Percentiles rank a stretch among this genome's conserved stretches.
Evolutionary conservation across 2,888 invertebrate genomes (phyloP).

Genomic region (Mylabris sibirica): DNA sequence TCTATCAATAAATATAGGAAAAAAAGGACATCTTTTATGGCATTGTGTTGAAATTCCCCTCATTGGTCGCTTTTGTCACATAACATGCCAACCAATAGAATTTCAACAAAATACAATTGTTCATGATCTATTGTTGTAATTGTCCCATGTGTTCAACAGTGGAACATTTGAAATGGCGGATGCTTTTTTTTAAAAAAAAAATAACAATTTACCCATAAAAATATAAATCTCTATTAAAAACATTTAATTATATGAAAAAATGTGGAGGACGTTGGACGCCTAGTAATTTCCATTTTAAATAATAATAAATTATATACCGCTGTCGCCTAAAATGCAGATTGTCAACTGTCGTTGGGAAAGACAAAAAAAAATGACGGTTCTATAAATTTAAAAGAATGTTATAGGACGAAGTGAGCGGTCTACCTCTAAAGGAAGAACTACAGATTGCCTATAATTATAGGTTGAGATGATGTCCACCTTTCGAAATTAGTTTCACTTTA

Average conservation of each 20-base stretch:
- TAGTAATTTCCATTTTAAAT: slow-evolving; percentile 37
- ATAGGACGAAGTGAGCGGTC: slow-evolving; percentile 47
- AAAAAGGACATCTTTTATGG: slow-evolving; percentile 33
- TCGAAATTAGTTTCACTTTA: slow-evolving; percentile 58
- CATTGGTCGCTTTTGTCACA: slow-evolving; percentile 58
- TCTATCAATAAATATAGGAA: not conserved
- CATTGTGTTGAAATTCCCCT: slow-evolving; percentile 38
- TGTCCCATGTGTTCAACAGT: slow-evolving; percentile 48
- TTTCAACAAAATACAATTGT: slow-evolving; percentile 47
- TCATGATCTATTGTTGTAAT: slow-evolving; percentile 55
- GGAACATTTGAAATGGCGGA: slow-evolving; percentile 20
- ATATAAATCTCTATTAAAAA: slow-evolving; percentile 33
- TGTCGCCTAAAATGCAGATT: slow-evolving; percentile 41
- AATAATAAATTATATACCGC: slow-evolving; percentile 37
- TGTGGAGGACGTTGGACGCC: slow-evolving; percentile 33
- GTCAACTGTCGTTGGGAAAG: slow-evolving; percentile 48
- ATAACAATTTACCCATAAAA: slow-evolving; percentile 25
- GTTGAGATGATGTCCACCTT: slow-evolving; percentile 56
- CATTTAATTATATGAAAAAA: slow-evolving; percentile 36
- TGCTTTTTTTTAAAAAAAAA: not conserved
- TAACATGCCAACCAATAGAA: slow-evolving; percentile 51
- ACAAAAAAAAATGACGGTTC: slow-evolving; percentile 50
- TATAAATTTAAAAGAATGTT: slow-evolving; percentile 52
- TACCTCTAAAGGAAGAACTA: slow-evolving; percentile 54
- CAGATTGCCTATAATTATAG: slow-evolving; percentile 60